A percentile compares a stretch with the other conserved stretches of the same genome.
phyloP scores from a whole-genome alignment of 2,797 vertebrate genomes.

The Microcaecilia unicolor region DNA sequence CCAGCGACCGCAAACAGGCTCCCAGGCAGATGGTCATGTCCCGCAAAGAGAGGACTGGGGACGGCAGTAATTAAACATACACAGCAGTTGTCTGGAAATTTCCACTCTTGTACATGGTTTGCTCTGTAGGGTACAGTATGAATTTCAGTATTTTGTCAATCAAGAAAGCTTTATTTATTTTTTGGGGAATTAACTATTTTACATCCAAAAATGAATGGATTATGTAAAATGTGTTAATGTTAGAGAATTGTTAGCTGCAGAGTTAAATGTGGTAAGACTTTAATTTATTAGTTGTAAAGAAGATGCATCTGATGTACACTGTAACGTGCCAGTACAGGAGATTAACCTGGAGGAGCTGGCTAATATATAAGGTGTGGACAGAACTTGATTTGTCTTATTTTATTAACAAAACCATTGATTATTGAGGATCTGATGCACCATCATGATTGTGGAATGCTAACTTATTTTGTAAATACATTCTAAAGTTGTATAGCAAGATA shows the following conservation, averaged over 20 bases:
- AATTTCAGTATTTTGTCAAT: background rate
- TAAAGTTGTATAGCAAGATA: slow-evolving; percentile 11
- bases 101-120: background rate
- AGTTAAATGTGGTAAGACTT: slow-evolving; percentile 8
- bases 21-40: slow-evolving; percentile 52
- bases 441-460: background rate
- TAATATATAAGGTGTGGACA: slow-evolving; percentile 18
- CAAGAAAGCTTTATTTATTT: background rate
- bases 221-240: background rate
- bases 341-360: slow-evolving; percentile 19
- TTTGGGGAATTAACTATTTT: slow-evolving; percentile 17
- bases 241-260: slow-evolving; percentile 29
- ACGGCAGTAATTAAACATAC: slow-evolving; percentile 49
- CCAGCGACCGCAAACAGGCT: slow-evolving; percentile 56
- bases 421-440: background rate
- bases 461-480: background rate
- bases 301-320: slow-evolving; percentile 16
- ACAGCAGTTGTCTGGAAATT: rapidly evolving
- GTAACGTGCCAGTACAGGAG: slow-evolving; percentile 18
- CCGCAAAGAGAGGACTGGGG: slow-evolving; percentile 61
- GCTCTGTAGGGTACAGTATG: background rate
- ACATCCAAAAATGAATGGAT: slow-evolving; percentile 19
- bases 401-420: background rate
- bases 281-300: slow-evolving; percentile 23
- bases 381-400: slow-evolving; percentile 17